Percentiles rank a stretch among this genome's conserved stretches.
These are phyloP conservation scores for Melikaiella ostensackeni DNA, from an alignment of 2,888 invertebrate genomes.

Conservation along the genomic window DNA sequence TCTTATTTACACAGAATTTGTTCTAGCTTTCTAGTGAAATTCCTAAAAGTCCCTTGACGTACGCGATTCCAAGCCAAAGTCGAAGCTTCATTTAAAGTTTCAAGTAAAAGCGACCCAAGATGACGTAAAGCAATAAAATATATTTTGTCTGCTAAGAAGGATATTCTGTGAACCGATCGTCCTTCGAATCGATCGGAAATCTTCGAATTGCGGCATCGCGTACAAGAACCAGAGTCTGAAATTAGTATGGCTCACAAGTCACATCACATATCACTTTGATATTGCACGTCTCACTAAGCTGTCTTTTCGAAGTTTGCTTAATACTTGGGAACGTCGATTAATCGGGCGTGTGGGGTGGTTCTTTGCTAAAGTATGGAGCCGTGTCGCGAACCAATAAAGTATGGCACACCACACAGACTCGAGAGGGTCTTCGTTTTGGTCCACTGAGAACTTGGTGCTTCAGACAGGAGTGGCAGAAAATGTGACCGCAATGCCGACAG, in stretches of 20 bases:
- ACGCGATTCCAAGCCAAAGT: conserved; percentile 42
- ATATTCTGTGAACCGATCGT: conserved; percentile 16
- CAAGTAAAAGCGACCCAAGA: conserved; percentile 45
- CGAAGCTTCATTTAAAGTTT: conserved; percentile 44
- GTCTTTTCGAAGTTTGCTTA: conserved; percentile 6
- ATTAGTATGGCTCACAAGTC: conserved; percentile 6
- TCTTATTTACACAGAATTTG: conserved; percentile 69
- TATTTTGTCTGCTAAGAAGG: conserved; percentile 35
- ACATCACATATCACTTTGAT: conserved; percentile 58
- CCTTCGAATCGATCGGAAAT: conserved; percentile 18
- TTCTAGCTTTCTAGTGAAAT: conserved; percentile 42
- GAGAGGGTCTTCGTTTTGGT: conserved; percentile 89
- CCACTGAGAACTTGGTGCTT: conserved; percentile 90
- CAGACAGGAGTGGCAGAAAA: conserved; percentile 94
- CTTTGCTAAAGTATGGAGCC: conserved; percentile 95
- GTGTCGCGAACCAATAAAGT: conserved; percentile 94
- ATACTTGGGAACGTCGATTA: conserved; percentile 58
- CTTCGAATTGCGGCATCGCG: conserved; percentile 2
- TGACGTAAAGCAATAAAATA: conserved; percentile 52
- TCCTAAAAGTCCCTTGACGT: conserved; percentile 44
- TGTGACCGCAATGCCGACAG: conserved; percentile 96
- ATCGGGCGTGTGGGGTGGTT: conserved; percentile 82
- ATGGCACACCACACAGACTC: conserved; percentile 98
- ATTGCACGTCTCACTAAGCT: conserved; percentile 65
- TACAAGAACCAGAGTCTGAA: conserved; percentile 32